Conservation (phyloP, 2,797 vertebrate species). For the Macropus fuliginosus region DNA sequence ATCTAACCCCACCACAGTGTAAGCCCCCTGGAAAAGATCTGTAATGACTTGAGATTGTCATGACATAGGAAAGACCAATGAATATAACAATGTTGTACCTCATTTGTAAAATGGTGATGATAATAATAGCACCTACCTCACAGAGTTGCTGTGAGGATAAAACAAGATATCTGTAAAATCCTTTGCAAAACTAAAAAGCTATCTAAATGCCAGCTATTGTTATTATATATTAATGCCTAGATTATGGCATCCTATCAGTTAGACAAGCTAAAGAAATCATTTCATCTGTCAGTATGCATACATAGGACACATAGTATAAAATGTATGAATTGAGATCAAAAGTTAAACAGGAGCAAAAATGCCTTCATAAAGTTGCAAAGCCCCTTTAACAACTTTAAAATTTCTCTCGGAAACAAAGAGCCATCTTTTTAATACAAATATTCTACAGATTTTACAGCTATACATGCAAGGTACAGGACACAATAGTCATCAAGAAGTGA, state of each 20-base stretch:
- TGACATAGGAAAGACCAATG: neutral
- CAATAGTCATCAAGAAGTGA: neutral
- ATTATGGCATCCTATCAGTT: neutral
- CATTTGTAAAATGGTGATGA: neutral
- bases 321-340: neutral
- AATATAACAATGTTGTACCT: neutral
- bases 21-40: neutral
- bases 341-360: neutral
- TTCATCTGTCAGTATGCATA: neutral
- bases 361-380: neutral
- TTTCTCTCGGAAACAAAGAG: neutral
- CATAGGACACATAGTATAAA: neutral
- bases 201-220: neutral
- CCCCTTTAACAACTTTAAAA: neutral
- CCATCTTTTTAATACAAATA: neutral
- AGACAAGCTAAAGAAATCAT: neutral
- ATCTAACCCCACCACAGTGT: neutral
- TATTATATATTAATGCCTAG: neutral
- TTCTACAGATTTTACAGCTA: neutral
- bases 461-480: neutral
- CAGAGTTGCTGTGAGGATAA: neutral
- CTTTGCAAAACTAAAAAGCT: neutral
- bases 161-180: neutral
- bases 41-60: neutral
- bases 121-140: neutral